Evolutionary conservation across 2,113 vertebrate genomes (phyloP), one percentile per base, ranked within the genome.

Genomic region (Rattus rattus): DNA sequence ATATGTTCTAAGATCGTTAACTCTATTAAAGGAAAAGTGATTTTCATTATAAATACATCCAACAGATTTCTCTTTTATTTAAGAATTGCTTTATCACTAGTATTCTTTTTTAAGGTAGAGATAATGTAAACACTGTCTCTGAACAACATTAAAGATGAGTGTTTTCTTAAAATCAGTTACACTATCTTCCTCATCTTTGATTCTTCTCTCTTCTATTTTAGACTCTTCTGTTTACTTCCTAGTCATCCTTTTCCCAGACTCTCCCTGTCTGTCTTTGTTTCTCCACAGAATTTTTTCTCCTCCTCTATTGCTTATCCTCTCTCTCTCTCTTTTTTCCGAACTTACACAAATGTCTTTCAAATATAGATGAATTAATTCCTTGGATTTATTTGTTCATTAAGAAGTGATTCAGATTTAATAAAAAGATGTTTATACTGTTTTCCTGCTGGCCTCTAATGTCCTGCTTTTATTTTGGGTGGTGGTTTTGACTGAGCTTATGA

Each of bases 381-480:
- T 30, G 0, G 5, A 61, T 63, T 90, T 28, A 16, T 30, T 73
- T 95, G 43, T 8, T 73, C 56, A 87, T 67, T 89, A 88, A 73
- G 69, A 49, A 79, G 92, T 94, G 87, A 86, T 97, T 67, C 88
- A 81, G n/a, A 30, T 89, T 86, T 95, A 97, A 77, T 33, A 97
- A 96, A 73, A 95, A 92, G 96, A 97, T 98, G 90, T 96, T 98
- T 91, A 36, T 85, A 97, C 97, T 97, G 94, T 73, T 95, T 92
- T 94, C 93, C 95, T 97, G 91, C 85, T 90, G 83, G 94, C 92
- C 93, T 97, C 93, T 98, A 95, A 95, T 85, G 95, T 85, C 90
- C 96, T 94, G 7, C 97, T 97, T 94, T 87, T 69, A 94, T 98
- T 98, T 97, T 97, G 94, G 91, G 63, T 97, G 73, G 49, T 96